Base-by-base conservation (phyloP, 2,113 vertebrate species). In the Hiodon alosoides region DNA sequence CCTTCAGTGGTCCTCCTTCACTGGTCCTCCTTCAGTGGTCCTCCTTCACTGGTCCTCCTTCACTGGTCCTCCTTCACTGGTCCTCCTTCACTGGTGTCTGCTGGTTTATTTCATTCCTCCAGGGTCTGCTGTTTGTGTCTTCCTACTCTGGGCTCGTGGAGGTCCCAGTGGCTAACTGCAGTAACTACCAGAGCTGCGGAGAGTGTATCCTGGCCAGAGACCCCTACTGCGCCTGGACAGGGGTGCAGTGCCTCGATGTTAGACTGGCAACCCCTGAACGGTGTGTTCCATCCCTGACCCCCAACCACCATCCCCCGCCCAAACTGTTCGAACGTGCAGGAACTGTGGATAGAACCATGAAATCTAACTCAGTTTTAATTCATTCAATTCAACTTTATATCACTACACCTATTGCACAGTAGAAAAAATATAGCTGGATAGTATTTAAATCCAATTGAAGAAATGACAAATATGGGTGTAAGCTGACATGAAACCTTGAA, bases 161-260 rank as follows among this genome's bases (percentile, higher is more conserved):
- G 87, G 91, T 98, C 76, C 93, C 95, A 0, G 89, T 97, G 0
- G 93, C 95, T 76, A 98, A 96, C 88, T 99, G 97, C 87, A 92
- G 91, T 80, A 92, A 96, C 76, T 96, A 99, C 79, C 89, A 72
- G 80, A 97, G 89, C 91, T 99, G 97, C 0, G 96, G 94, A 7
- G 96, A 99, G 72, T 99, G 97, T 7, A 77, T 99, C 79, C 91
- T 99, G 31, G 92, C 96, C 2, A 93, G 96, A 76, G 97, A 99
- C 81, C 96, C 97, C 3, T 98, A 96, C 90, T 99, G 96, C 0
- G 95, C 91, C 5, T 99, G 97, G 97, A 92, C 80, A 3, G 84
- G 84, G 62, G 88, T 79, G 0, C 83, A 84, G 75, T 99, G 97
- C 79, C 84, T 46, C 14, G 90, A 81, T 55, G 1, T 86, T 72